Evolutionary conservation across 2,797 vertebrate species (phyloP), one percentile per base, ranked within the genome.

Genomic region (Ficedula albicollis): DNA sequence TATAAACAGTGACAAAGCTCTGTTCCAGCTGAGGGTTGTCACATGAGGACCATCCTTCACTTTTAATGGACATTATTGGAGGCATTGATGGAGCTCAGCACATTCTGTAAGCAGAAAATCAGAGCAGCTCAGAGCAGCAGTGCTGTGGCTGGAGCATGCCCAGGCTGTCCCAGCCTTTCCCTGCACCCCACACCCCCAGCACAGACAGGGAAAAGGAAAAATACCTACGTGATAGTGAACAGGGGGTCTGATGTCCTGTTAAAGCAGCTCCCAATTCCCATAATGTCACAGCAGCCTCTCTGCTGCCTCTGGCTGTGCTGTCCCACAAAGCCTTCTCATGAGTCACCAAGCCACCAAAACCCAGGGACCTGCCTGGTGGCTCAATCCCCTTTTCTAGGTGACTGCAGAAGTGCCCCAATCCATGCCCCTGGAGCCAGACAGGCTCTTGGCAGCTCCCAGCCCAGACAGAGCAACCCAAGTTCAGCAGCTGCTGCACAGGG

Each of bases 201-300:
- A 48, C 3, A 20, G 12, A 8, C 7, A 48, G 46, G 49, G 15
- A 20, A 36, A 44, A 56, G 63, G 12, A 5, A 6, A 17, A 43
- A 38, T 90, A 98, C 98, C 56, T 98, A 99, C 98, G 97, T 98
- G 97, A 99, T 98, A 11, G 98, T 98, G 97, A 99, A 99, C 82
- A 98, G 98, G 84, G 98, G 98, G 96, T 99, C 98, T 96, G 98
- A 98, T 48, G 97, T 98, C 63, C 98, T 98, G 83, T 98, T 98
- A 98, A 99, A 99, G 83, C 98, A 99, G 97, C 99, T 98, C 95
- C 98, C 98, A 97, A 99, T 98, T 97, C 98, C 98, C 98, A 99
- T 99, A 87, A 59, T 92, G 67, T 26, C 52, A 41, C 66, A 69
- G 66, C 84, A 85, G 80, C 69, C 49, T 43, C 82, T 29, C 83